phyloP scores from a whole-genome alignment of 2,888 invertebrate species.

The Synanthedon andrenaeformis region DNA sequence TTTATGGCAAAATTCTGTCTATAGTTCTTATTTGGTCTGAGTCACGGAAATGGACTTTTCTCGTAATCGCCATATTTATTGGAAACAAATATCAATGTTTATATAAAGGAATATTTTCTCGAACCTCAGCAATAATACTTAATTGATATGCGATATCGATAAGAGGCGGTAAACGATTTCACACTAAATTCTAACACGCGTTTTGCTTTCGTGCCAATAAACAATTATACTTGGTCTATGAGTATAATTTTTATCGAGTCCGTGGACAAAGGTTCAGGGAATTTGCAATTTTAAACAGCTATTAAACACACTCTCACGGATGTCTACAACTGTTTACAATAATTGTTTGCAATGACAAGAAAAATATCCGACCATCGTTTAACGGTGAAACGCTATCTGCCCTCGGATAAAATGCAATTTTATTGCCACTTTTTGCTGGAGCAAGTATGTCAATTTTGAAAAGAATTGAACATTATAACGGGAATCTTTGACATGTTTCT shows the following conservation, averaged over 20 bases:
- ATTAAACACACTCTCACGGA: slow-evolving; percentile 23
- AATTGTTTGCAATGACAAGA: slow-evolving; percentile 46
- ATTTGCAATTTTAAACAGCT: slow-evolving; percentile 41
- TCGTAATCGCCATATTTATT: too few species aligned
- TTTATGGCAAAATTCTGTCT: too few species aligned
- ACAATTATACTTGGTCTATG: slow-evolving; percentile 23
- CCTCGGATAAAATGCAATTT: background rate
- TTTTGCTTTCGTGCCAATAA: slow-evolving; percentile 22
- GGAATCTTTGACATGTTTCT: too few species aligned
- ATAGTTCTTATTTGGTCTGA: too few species aligned
- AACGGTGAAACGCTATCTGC: slow-evolving; percentile 10
- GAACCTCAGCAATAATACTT: too few species aligned
- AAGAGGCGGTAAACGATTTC: slow-evolving; percentile 6
- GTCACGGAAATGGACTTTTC: too few species aligned
- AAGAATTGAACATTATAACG: too few species aligned
- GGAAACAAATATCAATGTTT: too few species aligned
- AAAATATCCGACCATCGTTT: slow-evolving; percentile 27
- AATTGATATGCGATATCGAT: too few species aligned
- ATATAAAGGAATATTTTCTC: too few species aligned
- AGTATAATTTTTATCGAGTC: slow-evolving; percentile 31
- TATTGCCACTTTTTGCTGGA: background rate
- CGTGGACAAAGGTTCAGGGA: slow-evolving; percentile 18
- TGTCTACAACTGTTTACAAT: slow-evolving; percentile 18
- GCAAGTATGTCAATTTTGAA: slow-evolving; percentile 1
- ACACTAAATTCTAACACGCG: slow-evolving; percentile 7